Conservation (phyloP, 2,113 vertebrate genomes). For the Campylomormyrus numenius region DNA sequence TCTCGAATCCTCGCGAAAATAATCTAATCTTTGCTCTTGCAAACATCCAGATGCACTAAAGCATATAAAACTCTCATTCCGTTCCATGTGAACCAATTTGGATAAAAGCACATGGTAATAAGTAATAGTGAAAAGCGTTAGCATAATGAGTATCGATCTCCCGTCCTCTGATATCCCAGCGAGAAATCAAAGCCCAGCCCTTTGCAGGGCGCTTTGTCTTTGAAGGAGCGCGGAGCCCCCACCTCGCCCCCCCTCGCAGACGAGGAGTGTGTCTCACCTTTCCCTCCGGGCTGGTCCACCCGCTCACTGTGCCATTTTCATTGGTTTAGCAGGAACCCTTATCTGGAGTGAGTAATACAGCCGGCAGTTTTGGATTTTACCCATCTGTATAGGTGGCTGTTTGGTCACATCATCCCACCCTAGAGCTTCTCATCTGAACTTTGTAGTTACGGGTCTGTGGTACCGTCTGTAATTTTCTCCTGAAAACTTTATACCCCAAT, state of each 20-base stretch:
- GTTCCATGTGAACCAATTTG: background rate
- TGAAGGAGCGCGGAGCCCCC: background rate
- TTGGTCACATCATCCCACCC: background rate
- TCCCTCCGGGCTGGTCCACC: background rate
- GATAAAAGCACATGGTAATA: background rate
- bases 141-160: background rate
- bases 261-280: background rate
- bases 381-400: background rate
- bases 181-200: background rate
- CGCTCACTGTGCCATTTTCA: background rate
- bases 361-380: background rate
- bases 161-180: background rate
- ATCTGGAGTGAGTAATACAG: background rate
- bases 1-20: background rate
- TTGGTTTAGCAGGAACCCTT: background rate
- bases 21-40: background rate
- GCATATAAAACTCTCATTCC: background rate
- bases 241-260: background rate
- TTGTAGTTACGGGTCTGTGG: background rate
- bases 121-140: background rate
- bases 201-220: background rate
- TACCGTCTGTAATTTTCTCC: background rate
- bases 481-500: background rate
- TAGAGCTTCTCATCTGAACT: background rate
- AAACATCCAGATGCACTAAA: slow-evolving; percentile 4